Conservation (phyloP, 2,113 vertebrate genomes). For the Papio anubis region DNA sequence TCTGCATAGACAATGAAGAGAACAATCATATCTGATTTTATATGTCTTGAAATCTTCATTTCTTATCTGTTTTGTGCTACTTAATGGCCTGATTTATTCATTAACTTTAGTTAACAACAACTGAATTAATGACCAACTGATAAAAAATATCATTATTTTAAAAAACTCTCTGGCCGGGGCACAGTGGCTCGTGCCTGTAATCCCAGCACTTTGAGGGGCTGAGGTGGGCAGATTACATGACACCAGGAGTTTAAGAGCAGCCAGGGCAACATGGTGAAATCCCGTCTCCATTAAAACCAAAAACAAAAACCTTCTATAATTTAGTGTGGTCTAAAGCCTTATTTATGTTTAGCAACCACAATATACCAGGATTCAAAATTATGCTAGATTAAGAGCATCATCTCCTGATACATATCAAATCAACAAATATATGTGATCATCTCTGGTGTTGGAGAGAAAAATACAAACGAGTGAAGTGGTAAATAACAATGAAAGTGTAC, state of each 20-base stretch:
- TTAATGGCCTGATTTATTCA: slow-evolving; percentile 30
- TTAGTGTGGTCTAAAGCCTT: not conserved
- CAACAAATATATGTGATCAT: not conserved
- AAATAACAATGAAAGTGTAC: not conserved
- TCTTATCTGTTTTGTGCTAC: not conserved
- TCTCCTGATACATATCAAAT: not conserved
- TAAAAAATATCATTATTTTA: not conserved
- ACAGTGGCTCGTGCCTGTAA: no score
- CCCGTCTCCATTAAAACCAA: no score
- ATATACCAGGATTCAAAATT: not conserved
- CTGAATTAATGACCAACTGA: not conserved
- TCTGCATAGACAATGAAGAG: not conserved
- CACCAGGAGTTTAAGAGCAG: no score
- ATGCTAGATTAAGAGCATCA: not conserved
- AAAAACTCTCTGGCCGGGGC: no score
- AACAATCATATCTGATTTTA: not conserved
- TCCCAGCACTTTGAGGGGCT: no score
- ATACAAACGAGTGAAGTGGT: not conserved
- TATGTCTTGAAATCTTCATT: not conserved
- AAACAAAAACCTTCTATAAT: not conserved
- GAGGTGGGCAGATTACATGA: no score
- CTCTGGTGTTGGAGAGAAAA: not conserved
- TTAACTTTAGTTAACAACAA: not conserved
- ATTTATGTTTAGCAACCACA: not conserved
- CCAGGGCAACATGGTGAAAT: no score